These are phyloP conservation scores for Chalcosyrphus nemorum DNA, from an alignment of 2,888 invertebrate genomes.

Conservation along the genomic window DNA sequence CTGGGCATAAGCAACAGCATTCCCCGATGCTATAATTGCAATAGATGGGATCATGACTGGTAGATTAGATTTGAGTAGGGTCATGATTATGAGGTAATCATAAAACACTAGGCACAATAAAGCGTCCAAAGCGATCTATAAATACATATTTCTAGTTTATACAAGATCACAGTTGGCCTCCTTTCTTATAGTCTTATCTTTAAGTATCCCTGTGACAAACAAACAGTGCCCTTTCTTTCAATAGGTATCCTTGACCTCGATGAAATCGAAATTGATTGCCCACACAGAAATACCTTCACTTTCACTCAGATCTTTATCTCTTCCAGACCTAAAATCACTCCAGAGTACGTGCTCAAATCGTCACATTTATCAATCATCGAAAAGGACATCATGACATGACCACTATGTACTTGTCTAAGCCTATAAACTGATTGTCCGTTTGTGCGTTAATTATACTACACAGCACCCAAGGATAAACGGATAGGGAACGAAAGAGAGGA, in stretches of 20 bases:
- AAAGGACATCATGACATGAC: slow-evolving; percentile 41
- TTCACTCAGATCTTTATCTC: slow-evolving; percentile 19
- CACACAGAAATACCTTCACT: slow-evolving; percentile 16
- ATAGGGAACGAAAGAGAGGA: slow-evolving; percentile 20
- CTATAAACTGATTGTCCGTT: slow-evolving; percentile 59
- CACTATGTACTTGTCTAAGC: slow-evolving; percentile 41
- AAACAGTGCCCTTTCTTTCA: not conserved
- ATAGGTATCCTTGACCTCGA: not conserved
- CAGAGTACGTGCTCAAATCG: slow-evolving; percentile 41
- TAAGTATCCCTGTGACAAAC: not conserved
- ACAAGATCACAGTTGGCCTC: no score
- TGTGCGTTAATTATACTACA: slow-evolving; percentile 48
- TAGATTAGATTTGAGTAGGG: no score
- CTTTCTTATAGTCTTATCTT: no score
- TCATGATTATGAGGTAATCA: no score
- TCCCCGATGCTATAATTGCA: no score
- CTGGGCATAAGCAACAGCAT: no score
- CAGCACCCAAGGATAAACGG: slow-evolving; percentile 56
- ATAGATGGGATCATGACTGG: no score
- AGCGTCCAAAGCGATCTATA: no score
- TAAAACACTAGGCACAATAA: no score
- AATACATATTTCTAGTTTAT: no score
- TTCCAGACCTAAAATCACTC: not conserved
- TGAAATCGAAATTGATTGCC: not conserved
- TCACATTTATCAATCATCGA: not conserved